Percentiles rank a stretch among this genome's conserved stretches.
Conservation (phyloP, 1,140 invertebrate species). For the Bradynema listronoti region DNA sequence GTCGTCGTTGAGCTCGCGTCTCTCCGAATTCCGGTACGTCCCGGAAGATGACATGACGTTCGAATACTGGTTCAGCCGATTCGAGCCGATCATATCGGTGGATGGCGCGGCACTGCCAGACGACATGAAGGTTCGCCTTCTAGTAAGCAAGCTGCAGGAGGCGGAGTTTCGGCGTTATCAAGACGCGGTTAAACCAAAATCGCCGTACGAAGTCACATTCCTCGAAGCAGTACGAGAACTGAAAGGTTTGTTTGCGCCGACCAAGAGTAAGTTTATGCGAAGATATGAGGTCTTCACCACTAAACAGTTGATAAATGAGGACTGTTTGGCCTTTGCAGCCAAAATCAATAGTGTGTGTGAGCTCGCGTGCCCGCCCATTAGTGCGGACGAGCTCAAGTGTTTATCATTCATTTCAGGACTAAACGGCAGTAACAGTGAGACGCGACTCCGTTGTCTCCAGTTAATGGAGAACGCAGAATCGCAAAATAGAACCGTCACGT, state of each 20-base stretch:
- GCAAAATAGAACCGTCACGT: neutral
- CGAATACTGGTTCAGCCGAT: neutral
- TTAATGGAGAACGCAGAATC: neutral
- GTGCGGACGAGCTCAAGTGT: neutral
- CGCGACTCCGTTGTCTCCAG: neutral
- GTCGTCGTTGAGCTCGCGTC: neutral
- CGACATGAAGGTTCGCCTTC: neutral
- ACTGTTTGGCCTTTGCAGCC: neutral
- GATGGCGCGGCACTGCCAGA: neutral
- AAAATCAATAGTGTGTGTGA: neutral
- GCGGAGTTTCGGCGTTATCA: neutral
- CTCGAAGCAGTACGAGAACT: neutral
- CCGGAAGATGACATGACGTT: neutral
- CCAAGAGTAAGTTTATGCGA: neutral
- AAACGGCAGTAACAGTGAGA: neutral
- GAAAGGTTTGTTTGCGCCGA: neutral
- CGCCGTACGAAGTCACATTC: neutral
- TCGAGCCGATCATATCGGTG: neutral
- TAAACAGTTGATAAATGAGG: neutral
- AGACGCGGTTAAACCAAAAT: constrained; percentile 1
- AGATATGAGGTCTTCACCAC: neutral
- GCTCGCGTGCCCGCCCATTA: neutral
- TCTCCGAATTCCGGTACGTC: neutral
- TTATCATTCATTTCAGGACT: neutral
- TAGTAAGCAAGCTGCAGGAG: neutral